Base-by-base conservation (phyloP, 2,797 vertebrate genomes). In the Ambastaia sidthimunki region DNA sequence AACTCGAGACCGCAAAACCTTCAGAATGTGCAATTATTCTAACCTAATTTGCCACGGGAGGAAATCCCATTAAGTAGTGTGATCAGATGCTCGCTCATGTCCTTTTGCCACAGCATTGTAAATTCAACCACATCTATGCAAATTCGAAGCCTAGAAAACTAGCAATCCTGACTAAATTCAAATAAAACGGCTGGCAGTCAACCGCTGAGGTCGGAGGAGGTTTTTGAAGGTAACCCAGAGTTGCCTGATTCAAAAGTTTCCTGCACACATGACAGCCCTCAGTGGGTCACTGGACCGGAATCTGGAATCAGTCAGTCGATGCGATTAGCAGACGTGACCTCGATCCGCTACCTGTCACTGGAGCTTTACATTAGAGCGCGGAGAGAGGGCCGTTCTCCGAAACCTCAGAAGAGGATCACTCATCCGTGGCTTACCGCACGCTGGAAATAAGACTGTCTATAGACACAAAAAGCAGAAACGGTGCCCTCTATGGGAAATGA, bases 301-400 rank as follows among this genome's bases (percentile, higher is more conserved):
- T 71, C 74, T 48, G 74, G 69, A 67, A 41, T 77, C 54, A 78
- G 59, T 59, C 74, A 41, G 37, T 41, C 37, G 62, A 78, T 74
- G 80, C 62, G 71, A 82, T 67, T 82, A 78, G 69, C 80, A 82
- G 80, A 82, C 77, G 59, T 79, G 77, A 82, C 75, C 75, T 68
- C 52, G 44, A 79, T 82, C 80, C 18, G 52, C 68, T 72, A 68
- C 65, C 70, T 77, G 76, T 82, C 80, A 78, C 74, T 54, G 59
- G 70, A 67, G 59, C 69, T 77, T 68, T 78, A 73, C 60, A 34
- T 73, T 73, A 73, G 55, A 73, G 74, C 28, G 54, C 41, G 4
- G 70, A 77, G 80, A 77, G 59, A 67, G 67, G 37, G 37, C 25
- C 48, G 18, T 37, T 72, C 59, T 57, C 44, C 37, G 52, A 73